Conservation (phyloP, 2,797 vertebrate species). For the Gymnothorax reevesii region DNA sequence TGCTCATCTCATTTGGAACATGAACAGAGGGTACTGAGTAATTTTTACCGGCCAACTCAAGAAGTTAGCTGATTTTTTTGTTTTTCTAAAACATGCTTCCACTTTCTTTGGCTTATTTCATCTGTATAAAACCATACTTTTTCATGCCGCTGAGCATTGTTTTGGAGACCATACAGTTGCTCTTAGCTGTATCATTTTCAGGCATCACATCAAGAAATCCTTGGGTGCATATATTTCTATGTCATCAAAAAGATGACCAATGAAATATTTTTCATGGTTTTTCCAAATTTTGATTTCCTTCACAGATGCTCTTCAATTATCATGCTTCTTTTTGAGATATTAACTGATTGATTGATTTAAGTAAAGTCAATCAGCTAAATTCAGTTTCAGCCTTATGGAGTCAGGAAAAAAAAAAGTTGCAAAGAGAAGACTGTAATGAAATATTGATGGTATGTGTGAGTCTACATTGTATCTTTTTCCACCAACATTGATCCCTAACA, state of each 20-base stretch:
- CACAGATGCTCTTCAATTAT: not conserved
- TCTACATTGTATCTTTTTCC: not conserved
- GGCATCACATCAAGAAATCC: not conserved
- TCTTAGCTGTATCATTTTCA: not conserved
- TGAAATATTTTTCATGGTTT: not conserved
- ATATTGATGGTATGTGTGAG: not conserved
- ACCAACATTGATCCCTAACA: slow-evolving; percentile 14
- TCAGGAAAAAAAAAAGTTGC: not conserved
- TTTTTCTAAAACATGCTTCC: not conserved
- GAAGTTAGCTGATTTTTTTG: not conserved
- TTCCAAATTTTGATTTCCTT: not conserved
- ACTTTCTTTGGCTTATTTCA: not conserved
- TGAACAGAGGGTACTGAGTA: not conserved
- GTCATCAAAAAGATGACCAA: not conserved
- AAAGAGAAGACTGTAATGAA: not conserved
- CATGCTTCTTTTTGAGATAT: not conserved
- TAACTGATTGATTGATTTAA: slow-evolving; percentile 11
- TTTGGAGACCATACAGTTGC: not conserved
- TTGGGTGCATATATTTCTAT: not conserved
- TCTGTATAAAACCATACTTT: not conserved
- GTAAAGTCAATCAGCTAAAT: not conserved
- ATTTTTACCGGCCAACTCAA: not conserved
- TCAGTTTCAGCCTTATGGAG: not conserved
- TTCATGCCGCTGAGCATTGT: not conserved
- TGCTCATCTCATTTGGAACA: not conserved